Base-by-base conservation (phyloP, 2,113 vertebrate species). In the Oncorhynchus clarkii region DNA sequence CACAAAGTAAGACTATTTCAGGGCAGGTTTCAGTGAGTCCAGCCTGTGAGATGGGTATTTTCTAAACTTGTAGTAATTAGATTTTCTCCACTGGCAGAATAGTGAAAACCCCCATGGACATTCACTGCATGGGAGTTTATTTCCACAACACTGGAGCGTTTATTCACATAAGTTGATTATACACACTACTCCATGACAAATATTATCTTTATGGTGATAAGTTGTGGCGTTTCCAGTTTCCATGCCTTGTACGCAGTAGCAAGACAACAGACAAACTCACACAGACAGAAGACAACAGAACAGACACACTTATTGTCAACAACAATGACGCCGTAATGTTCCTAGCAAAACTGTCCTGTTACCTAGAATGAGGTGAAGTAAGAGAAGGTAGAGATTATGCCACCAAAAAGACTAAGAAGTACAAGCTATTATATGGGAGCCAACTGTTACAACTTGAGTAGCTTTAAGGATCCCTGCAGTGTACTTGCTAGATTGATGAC, bases 51-150 rank as follows among this genome's bases (percentile, higher is more conserved):
- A 86, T 81, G 84, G 82, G 76, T 75, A 84, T 83, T 75, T 69
- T 71, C 86, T 85, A 84, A 88, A 83, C 9, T 78, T 80, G 79
- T 80, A 80, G 80, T 88, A 90, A 90, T 88, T 84, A 57, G 77
- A 89, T 88, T 90, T 85, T 84, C 84, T 88, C 80, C 82, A 80
- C 78, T 74, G 70, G 84, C 78, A 86, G 74, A 87, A 87, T 82
- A 68, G 31, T n/a, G 0, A 64, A 85, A 79, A 65, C 75, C 76
- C 73, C 76, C 74, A n/a, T 2, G 24, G 67, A 73, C 70, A 20
- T 82, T 76, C 31, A 73, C 68, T 68, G 48, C 4, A 84, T 87
- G 80, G 84, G 84, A 86, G 85, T 74, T 76, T 73, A 39, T 78
- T 84, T 81, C 77, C 74, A 79, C 81, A 84, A 82, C 60, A 59